Base-by-base conservation (phyloP, 2,113 vertebrate species). In the Scomber colias region DNA sequence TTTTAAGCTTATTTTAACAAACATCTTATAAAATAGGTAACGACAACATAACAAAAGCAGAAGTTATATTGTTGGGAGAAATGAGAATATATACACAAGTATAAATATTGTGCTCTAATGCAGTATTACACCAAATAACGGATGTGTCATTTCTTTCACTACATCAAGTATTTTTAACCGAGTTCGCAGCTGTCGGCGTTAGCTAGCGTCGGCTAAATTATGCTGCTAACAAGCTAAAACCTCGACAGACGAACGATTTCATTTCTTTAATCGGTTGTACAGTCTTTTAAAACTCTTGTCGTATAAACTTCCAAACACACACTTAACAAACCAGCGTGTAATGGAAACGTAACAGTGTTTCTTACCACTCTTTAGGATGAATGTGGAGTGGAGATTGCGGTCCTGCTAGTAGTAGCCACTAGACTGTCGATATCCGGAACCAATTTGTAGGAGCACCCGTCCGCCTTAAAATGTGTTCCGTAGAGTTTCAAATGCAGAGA, bases 391-490 rank as follows among this genome's bases (percentile, higher is more conserved):
- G 16, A 68, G 65, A 73, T 55, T 77, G 49, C 31, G 71, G 55
- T 78, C 57, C 65, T 74, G 89, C 82, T 87, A 87, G 59, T 3
- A 74, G 78, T 89, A 92, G 82, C 88, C 71, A 74, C 27, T 50
- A 80, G 74, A 24, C 48, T 90, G 3, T 57, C 75, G 55, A n/a
- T 75, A 81, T 74, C 85, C 84, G 93, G 91, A 93, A 92, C 30
- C 21, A 84, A 11, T 92, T 80, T 31, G 2, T 1, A 12, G 13
- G 27, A 67, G 71, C 80, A 82, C 70, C 2, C 4, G 63, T 87
- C 79, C 79, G 57, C 60, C 5, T 9, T 54, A 50, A 82, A 82
- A 85, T 82, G 3, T 46, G 31, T 75, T 89, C 92, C 91, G 87
- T 50, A 6, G 46, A 63, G 48, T 21, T 50, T 15, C 1, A 35